Evolutionary conservation across 1,140 invertebrate genomes (phyloP), one percentile per base, ranked within the genome.

Genomic region (Drosophila neocordata): DNA sequence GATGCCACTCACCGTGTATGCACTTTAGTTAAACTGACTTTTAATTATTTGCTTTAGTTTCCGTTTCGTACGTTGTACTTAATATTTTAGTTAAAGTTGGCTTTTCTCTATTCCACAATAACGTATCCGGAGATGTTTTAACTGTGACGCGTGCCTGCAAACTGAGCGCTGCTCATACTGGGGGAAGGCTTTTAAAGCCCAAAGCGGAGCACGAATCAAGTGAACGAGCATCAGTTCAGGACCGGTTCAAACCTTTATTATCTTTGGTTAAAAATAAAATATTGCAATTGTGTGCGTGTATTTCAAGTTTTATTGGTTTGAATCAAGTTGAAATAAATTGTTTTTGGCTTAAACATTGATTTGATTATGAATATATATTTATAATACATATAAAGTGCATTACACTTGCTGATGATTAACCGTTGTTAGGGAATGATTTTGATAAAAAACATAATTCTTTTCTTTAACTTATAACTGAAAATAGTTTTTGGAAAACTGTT

Each of bases 41-140:
- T 89, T 69, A 88, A 87, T 87, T 87, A 77, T 88, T 87, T 79
- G 83, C 83, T 63, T 60, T 65, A 65, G 73, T 73, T 84, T 66
- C 75, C 62, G 79, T 69, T 78, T 20, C 63, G 65, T 72, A 76
- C 52, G 37, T 38, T 48, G 22, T 27, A 35, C n/a, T 56, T 70
- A 48, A 67, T 71, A 71, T 61, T 69, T 59, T 41, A 62, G 56
- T 18, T 53, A 34, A 35, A 20, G 22, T 11, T 51, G 12, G n/a
- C 24, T 75, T 52, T 15, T 37, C 8, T 38, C 51, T 6, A 34
- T 31, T 15, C 13, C 35, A 44, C 8, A 37, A 51, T 63, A 8
- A 35, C 18, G 12, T 64, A 44, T 60, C 51, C 51, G 41, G 38
- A 71, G 82, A 56, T 87, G 76, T 61, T 69, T 53, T 35, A 60